Base-by-base conservation (phyloP, 2,797 vertebrate species). In the Calcarius lapponicus region DNA sequence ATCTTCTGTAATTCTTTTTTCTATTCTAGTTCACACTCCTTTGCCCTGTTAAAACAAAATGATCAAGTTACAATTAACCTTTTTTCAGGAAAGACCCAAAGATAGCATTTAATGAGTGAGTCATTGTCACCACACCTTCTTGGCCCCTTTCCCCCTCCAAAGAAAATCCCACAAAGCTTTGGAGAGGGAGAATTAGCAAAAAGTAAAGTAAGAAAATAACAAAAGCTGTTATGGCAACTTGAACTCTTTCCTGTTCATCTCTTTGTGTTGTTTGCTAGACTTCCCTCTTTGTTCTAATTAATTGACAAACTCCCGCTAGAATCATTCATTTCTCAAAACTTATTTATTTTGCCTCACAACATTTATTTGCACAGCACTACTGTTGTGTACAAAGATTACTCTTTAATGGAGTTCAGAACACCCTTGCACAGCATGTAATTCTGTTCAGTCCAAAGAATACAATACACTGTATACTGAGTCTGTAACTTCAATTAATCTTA, bases 321-420 rank as follows among this genome's bases (percentile, higher is more conserved):
- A 94, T 97, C 69, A 88, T 97, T 98, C 80, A 95, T 97, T 98
- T 97, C 92, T 96, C 93, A 95, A 97, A 97, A 96, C 58, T 81
- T 98, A 97, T 96, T 98, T 98, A 96, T 97, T 97, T 97, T 97
- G 71, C 92, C 92, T 96, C 85, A 92, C 92, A 89, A 97, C 75
- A 90, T 97, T 97, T 97, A 96, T 97, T 97, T 97, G 86, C 96
- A 93, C 95, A 94, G 90, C 70, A 89, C 90, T 92, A 94, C 89
- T 96, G 84, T 97, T 97, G 90, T 94, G 95, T 95, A 95, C 92
- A 96, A 81, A 97, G 97, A 98, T 97, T 95, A 97, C 94, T 96
- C 95, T 96, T 94, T 97, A 97, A 97, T 97, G 95, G 97, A 96
- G 95, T 97, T 97, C 95, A 87, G 91, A 97, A 96, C 79, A 93